Conservation (phyloP, 2,113 vertebrate genomes). For the Alligator mississippiensis region DNA sequence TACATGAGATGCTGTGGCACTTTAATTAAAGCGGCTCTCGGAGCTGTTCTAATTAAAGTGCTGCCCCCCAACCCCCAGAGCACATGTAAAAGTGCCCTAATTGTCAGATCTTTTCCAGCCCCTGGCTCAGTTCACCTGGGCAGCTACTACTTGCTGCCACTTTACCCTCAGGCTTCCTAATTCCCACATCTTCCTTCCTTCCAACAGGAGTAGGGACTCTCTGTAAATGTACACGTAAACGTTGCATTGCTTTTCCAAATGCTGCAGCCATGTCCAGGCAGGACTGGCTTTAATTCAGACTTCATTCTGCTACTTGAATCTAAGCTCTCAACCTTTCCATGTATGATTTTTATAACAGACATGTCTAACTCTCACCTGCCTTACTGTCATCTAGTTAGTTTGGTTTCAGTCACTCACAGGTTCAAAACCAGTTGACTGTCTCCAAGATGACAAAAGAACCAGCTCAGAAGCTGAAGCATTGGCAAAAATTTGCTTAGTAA, state of each 20-base stretch:
- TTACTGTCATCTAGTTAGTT: background rate
- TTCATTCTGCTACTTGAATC: background rate
- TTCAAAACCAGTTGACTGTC: background rate
- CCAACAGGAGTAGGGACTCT: rapidly evolving
- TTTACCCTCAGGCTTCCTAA: no score
- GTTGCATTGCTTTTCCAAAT: background rate
- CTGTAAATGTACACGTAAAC: background rate
- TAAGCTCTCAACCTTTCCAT: background rate
- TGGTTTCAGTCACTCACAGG: background rate
- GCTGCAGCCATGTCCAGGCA: background rate
- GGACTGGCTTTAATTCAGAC: background rate
- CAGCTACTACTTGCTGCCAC: no score
- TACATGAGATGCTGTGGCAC: no score
- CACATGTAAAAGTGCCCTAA: no score
- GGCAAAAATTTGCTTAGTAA: constrained; percentile 17
- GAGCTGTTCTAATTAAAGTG: no score
- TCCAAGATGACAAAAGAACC: background rate
- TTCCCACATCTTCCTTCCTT: no score
- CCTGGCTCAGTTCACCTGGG: no score
- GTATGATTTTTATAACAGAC: background rate
- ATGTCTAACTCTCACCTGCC: background rate
- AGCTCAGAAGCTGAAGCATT: background rate
- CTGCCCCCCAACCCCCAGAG: no score
- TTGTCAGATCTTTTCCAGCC: no score
- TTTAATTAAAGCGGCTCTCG: no score